Conservation (phyloP, 2,797 vertebrate species). For the Psittacula derbiana region DNA sequence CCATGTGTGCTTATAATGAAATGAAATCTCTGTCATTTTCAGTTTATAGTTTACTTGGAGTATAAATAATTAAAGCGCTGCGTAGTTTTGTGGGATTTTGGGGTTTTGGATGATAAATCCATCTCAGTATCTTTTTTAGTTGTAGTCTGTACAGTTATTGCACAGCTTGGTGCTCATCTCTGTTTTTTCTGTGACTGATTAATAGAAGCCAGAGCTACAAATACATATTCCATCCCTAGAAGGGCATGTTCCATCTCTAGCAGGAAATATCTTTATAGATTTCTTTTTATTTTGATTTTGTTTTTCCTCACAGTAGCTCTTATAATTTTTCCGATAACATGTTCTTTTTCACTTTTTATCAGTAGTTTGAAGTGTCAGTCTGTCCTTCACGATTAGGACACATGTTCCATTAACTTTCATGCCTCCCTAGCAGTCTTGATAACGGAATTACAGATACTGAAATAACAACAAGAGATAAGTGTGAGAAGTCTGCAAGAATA, state of each 20-base stretch:
- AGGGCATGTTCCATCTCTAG: background rate
- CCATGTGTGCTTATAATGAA: background rate
- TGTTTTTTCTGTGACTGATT: background rate
- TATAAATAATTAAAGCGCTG: background rate
- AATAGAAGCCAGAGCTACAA: background rate
- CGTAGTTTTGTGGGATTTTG: background rate
- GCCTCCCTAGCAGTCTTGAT: background rate
- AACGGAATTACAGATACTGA: background rate
- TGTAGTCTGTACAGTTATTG: background rate
- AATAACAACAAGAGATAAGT: background rate
- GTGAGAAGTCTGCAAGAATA: background rate
- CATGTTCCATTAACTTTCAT: background rate
- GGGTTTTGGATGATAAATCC: background rate
- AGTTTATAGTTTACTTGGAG: background rate
- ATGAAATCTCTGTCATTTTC: background rate
- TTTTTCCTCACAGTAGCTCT: background rate
- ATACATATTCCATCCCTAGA: background rate
- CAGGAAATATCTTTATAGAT: background rate
- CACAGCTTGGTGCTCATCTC: background rate
- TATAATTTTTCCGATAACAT: background rate
- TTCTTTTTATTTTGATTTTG: background rate
- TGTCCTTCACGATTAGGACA: background rate
- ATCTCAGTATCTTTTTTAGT: background rate
- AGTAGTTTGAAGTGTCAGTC: background rate
- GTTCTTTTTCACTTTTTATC: background rate